These are phyloP conservation scores for Cricetomys ansorgei DNA, from an alignment of 2,113 vertebrate species.

Conservation along the genomic window DNA sequence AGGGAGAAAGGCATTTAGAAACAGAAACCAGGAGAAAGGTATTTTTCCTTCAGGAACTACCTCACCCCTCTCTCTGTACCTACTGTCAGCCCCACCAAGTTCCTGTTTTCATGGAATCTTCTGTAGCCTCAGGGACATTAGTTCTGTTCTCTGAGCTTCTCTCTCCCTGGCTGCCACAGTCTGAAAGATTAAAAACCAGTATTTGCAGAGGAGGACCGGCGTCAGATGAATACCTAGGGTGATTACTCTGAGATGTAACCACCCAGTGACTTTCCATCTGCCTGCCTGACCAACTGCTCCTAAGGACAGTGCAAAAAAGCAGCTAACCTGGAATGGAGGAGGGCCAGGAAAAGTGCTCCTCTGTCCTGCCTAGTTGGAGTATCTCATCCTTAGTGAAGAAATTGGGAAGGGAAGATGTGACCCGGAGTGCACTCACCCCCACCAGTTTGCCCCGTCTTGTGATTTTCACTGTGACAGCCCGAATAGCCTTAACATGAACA, in stretches of 20 bases:
- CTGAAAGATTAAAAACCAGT: slow-evolving; percentile 55
- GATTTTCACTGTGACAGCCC: background rate
- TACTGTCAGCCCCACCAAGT: background rate
- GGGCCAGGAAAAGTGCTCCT: background rate
- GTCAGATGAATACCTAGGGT: slow-evolving; percentile 1
- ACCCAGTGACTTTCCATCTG: background rate
- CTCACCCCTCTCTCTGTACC: background rate
- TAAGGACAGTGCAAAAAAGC: background rate
- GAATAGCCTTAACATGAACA: background rate
- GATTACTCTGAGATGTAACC: background rate
- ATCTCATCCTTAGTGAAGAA: background rate
- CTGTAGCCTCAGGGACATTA: background rate
- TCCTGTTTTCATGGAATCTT: background rate
- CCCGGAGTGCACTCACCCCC: background rate
- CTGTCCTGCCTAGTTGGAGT: background rate
- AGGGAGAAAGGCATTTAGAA: background rate
- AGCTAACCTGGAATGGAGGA: background rate
- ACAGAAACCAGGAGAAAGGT: background rate
- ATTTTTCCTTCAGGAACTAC: background rate
- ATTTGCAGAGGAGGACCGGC: background rate
- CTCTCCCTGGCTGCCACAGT: background rate
- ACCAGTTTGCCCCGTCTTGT: background rate
- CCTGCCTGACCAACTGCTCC: background rate
- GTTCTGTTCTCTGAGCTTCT: background rate
- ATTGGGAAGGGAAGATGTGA: background rate